Percentiles rank a stretch among this genome's conserved stretches.
phyloP scores from a whole-genome alignment of 2,797 vertebrate genomes.

The Falco cherrug region DNA sequence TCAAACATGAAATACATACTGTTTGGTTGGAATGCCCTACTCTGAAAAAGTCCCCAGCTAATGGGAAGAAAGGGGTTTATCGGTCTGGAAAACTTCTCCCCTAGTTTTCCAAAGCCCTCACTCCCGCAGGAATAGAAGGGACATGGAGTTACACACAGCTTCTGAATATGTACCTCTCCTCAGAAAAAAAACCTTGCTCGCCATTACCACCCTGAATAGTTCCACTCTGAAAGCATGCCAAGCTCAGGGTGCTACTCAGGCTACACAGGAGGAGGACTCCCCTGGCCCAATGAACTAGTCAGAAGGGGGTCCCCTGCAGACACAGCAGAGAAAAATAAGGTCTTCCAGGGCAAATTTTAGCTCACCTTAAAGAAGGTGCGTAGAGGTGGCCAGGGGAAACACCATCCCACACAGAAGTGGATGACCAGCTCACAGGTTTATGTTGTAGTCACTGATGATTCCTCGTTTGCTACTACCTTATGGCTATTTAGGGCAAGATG shows the following conservation, averaged over 20 bases:
- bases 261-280: neutral
- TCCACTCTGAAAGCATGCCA: neutral
- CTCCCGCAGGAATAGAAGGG: neutral
- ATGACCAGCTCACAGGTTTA: neutral
- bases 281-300: neutral
- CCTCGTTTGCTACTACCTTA: accelerated
- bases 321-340: neutral
- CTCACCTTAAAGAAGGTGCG: neutral
- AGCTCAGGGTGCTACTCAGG: neutral
- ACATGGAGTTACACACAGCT: neutral
- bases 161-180: neutral
- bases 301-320: neutral
- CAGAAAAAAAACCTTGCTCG: neutral
- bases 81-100: accelerated
- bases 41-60: neutral
- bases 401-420: neutral
- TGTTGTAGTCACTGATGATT: neutral
- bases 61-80: neutral
- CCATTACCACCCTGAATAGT: neutral
- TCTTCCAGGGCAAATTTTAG: neutral
- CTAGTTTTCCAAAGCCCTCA: neutral
- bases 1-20: neutral
- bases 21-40: neutral
- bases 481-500: neutral
- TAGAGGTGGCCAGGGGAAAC: neutral